phyloP scores from a whole-genome alignment of 2,797 vertebrate species.

The Octomys mimax region DNA sequence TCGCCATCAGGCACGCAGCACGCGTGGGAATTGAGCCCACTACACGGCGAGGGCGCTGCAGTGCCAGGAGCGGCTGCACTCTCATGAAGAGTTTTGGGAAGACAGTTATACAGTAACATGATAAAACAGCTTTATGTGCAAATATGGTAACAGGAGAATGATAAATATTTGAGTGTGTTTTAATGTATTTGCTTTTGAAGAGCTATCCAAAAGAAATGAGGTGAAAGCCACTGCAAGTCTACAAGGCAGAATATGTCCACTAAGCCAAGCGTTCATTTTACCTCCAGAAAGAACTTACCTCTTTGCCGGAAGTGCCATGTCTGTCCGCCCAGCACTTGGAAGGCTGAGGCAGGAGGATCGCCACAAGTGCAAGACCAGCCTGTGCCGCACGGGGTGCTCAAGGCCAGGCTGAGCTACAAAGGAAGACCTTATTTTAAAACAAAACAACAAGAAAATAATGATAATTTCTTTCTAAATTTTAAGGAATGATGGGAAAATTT shows the following conservation, averaged over 20 bases:
- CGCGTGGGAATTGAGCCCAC: not conserved
- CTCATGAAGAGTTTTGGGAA: not conserved
- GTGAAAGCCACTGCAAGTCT: not conserved
- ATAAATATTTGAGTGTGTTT: not conserved
- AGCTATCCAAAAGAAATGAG: constrained; percentile 9
- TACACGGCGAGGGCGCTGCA: not conserved
- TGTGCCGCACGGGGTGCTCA: not conserved
- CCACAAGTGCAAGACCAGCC: not conserved
- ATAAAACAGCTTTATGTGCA: not conserved
- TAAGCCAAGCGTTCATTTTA: not conserved
- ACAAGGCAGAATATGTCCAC: not conserved
- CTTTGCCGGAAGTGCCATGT: not conserved
- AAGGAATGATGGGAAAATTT: not conserved
- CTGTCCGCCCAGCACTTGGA: not conserved
- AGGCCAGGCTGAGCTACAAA: not conserved
- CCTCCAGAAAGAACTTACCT: not conserved
- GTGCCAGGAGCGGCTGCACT: not conserved
- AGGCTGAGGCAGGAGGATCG: not conserved
- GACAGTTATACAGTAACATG: not conserved
- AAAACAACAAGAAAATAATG: not conserved
- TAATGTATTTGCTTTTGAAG: not conserved
- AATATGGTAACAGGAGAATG: not conserved
- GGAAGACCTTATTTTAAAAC: not conserved
- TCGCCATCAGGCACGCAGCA: not conserved
- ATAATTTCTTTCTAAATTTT: not conserved